Base-by-base conservation (phyloP, 2,888 invertebrate species). In the Sussaba pulchella region DNA sequence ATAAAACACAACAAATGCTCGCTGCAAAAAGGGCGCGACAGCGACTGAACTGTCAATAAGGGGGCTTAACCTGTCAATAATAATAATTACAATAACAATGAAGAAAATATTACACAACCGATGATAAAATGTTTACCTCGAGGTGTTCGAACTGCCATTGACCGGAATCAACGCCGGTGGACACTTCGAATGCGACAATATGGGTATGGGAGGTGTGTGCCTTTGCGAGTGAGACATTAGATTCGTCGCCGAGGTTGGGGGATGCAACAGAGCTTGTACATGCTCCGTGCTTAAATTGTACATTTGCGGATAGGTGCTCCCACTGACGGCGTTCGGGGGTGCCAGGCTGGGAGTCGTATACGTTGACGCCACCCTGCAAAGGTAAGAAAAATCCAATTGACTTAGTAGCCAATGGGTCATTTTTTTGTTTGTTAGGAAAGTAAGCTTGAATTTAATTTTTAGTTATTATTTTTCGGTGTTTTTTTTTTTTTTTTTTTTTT, bases 91-190 rank as follows among this genome's bases (percentile, higher is more conserved):
- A 43, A 1, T 4, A n/a, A 43, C 21, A 52, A 1, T 10, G 9
- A n/a, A n/a, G n/a, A n/a, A n/a, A n/a, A n/a, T n/a, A n/a, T n/a
- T n/a, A n/a, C n/a, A n/a, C n/a, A n/a, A n/a, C n/a, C n/a, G n/a
- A n/a, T n/a, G 31, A 57, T 59, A 61, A 50, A 39, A 63, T 17
- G 12, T 0, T 80, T 84, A 90, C 90, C 89, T 90, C 50, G 88
- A 78, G 79, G 82, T 90, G 50, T 88, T 87, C 52, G 87, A 90
- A 78, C 89, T 91, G 63, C 92, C 92, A 82, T 92, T 93, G 36
- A 94, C 93, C 71, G 94, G 93, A 85, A 94, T 93, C 73, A 94
- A 91, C 21, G 94, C 94, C 50, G 94, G 94, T 70, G 94, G 94
- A 86, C 93, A 93, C 83, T 93, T 93, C 43, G 87, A 81, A 82